phyloP scores from a whole-genome alignment of 2,113 vertebrate genomes.

The Dasyprocta punctata region DNA sequence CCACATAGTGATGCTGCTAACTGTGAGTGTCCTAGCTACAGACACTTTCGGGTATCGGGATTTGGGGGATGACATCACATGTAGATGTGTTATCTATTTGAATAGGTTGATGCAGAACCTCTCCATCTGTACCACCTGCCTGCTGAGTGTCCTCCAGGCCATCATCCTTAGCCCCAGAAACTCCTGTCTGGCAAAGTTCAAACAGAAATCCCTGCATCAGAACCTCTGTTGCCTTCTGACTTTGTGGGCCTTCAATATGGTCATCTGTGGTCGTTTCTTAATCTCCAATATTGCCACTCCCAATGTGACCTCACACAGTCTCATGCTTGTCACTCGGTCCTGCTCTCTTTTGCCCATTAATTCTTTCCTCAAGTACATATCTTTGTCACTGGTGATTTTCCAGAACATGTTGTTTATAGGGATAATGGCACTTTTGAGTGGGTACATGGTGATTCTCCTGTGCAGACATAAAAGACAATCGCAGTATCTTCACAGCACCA shows the following conservation, averaged over 20 bases:
- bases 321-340: neutral
- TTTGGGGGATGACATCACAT: neutral
- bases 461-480: neutral
- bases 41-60: neutral
- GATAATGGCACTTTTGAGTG: neutral
- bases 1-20: neutral
- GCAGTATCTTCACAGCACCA: neutral
- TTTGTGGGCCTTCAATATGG: neutral
- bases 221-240: neutral
- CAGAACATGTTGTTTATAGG: neutral
- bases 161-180: neutral
- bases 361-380: neutral
- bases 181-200: neutral
- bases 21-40: neutral
- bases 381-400: neutral
- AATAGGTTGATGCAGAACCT: neutral
- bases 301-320: neutral
- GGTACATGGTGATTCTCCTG: neutral
- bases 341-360: neutral
- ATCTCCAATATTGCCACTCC: neutral
- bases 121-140: neutral
- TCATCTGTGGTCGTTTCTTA: neutral
- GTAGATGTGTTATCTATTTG: neutral
- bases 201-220: neutral
- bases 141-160: neutral